Base-by-base conservation (phyloP, 2,888 invertebrate genomes). In the Cheilosia soror region DNA sequence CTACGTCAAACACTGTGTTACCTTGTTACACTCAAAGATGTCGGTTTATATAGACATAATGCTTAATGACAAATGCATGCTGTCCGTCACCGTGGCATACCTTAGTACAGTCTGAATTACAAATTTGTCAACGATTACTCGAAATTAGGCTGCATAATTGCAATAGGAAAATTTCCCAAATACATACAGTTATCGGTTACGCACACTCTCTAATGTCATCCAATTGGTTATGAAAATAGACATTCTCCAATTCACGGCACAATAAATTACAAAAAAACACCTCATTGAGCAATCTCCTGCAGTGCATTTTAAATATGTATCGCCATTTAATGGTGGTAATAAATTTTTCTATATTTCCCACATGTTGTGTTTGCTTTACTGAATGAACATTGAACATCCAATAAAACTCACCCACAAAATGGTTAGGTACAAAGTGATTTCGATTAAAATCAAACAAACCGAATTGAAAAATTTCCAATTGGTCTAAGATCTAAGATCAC, bases 381-480 rank as follows among this genome's bases (percentile, higher is more conserved):
- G 20, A 49, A 20, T 20, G 37, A 42, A 33, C 42, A 37, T 58
- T 20, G 20, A n/a, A 47, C 42, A 37, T 58, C 15, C 31, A 47
- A n/a, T 29, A 44, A 73, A 37, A 60, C 53, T 80, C 60, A 73
- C 66, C 73, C 79, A 80, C 73, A 55, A 80, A 73, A 55, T 33
- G 9, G 55, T 42, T 33, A n/a, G n/a, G n/a, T n/a, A 33, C 31
- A 42, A 33, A 49, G 44, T 13, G 25, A 20, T 69, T 25, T n/a
- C n/a, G 42, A 27, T 62, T 33, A 15, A 55, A 53, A 66, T 53
- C 42, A 33, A 6, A 68, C 29, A 20, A 20, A 27, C 37, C n/a
- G 33, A 27, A 53, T 53, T 31, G 29, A 15, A 57, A 15, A 25
- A 20, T 20, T 15, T 47, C 5, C 29, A 77, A 53, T 25, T 29